Evolutionary conservation across 2,797 vertebrate genomes (phyloP), one percentile per base, ranked within the genome.

Genomic region (Alexandromys oeconomus): DNA sequence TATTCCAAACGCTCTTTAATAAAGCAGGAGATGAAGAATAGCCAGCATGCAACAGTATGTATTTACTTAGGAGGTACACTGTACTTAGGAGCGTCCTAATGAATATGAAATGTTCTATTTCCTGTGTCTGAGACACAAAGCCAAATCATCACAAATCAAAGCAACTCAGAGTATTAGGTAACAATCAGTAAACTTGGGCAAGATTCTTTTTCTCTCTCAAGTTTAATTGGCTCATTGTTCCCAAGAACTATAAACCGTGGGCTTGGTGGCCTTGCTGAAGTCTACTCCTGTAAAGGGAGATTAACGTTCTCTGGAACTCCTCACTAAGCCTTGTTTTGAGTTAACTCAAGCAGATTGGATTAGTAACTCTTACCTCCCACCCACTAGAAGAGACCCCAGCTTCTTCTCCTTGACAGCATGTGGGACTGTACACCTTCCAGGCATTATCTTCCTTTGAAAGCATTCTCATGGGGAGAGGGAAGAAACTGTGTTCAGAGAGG

Each of bases 241-340:
- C 98, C 97, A 95, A 97, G 98, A 98, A 98, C 98, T 97, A 98
- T 98, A 98, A 98, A 98, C 98, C 98, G 94, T 87, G 92, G 96
- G 98, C 98, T 96, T 98, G 98, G 98, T 98, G 98, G 98, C 85
- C 10, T 98, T 91, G 97, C 98, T 98, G 97, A 98, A 98, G 98
- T 98, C 98, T 98, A 98, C 98, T 98, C 98, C 98, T 98, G 98
- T 99, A 98, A 98, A 99, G 98, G 98, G 98, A 99, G 99, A 99
- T 99, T 99, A 99, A 99, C 98, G 98, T 99, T 98, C 98, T 98
- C 98, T 98, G 99, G 98, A 99, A 99, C 98, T 99, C 98, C 98
- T 99, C 98, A 99, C 98, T 99, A 99, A 99, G 99, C 99, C 99
- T 99, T 99, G 99, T 99, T 99, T 99, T 99, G 99, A 99, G 98